Conservation (phyloP, 2,113 vertebrate species). For the Dissostichus mawsoni region DNA sequence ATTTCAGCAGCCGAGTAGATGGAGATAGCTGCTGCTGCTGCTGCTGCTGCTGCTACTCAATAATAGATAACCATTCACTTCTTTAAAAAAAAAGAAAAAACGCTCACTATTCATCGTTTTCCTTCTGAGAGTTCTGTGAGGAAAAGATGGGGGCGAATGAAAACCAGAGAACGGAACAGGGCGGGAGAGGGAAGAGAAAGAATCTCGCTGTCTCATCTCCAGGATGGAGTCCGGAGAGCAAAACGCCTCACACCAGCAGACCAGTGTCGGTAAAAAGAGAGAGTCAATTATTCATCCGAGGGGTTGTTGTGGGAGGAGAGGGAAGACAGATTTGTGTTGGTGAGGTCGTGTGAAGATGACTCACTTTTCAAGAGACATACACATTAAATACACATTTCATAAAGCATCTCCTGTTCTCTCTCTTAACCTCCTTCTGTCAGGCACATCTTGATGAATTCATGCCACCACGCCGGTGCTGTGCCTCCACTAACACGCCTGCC, state of each 20-base stretch:
- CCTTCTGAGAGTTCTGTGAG: constrained; percentile 54
- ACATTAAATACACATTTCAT: constrained; percentile 10
- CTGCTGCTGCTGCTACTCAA: constrained; percentile 63
- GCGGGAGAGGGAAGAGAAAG: constrained; percentile 13
- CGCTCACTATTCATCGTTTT: constrained; percentile 42
- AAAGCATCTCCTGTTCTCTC: constrained; percentile 26
- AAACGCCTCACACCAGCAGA: constrained; percentile 53
- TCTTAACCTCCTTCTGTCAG: constrained; percentile 58
- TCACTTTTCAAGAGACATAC: constrained; percentile 49
- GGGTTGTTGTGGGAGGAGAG: constrained; percentile 28
- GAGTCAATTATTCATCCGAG: constrained; percentile 69
- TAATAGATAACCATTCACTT: constrained; percentile 73
- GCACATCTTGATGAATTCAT: constrained; percentile 65
- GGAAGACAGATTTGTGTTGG: constrained; percentile 48
- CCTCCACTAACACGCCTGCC: constrained; percentile 17
- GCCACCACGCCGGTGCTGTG: constrained; percentile 28
- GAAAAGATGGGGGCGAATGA: constrained; percentile 44
- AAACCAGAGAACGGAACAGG: constrained; percentile 33
- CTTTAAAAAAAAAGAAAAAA: constrained; percentile 21
- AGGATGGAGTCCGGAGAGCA: constrained; percentile 47
- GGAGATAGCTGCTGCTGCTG: constrained; percentile 65
- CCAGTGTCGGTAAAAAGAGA: constrained; percentile 33
- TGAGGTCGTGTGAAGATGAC: constrained; percentile 57
- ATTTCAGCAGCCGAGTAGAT: constrained; percentile 67
- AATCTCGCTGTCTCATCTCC: constrained; percentile 1